A percentile compares a stretch with the other conserved stretches of the same genome.
Conservation (phyloP, 1,140 invertebrate genomes). For the Drosophila trapezifrons region DNA sequence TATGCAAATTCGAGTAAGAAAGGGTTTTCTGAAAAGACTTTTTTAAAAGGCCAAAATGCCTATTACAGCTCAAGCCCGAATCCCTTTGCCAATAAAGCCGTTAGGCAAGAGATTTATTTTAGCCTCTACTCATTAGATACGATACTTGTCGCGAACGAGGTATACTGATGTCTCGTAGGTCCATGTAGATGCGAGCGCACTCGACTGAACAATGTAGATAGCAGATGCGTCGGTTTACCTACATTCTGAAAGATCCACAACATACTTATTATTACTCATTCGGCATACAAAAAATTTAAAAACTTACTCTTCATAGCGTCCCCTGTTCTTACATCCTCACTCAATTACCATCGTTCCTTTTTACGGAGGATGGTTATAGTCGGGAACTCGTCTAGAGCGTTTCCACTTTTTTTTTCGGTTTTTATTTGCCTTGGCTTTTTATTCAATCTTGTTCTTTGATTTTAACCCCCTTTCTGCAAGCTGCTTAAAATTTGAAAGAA, state of each 20-base stretch:
- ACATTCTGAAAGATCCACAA: too few relatives aligned
- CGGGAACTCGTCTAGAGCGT: neutral
- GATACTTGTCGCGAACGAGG: neutral
- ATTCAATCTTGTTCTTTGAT: conserved; percentile 59
- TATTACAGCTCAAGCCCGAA: neutral
- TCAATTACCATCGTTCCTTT: neutral
- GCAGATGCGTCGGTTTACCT: too few relatives aligned
- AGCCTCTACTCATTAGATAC: neutral
- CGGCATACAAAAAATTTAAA: neutral
- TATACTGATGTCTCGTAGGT: neutral
- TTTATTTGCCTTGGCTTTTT: conserved; percentile 30
- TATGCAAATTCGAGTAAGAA: neutral
- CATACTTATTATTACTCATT: neutral
- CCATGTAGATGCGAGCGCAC: too few relatives aligned
- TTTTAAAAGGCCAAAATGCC: neutral
- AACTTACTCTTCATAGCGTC: too few relatives aligned
- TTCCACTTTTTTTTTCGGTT: conserved; percentile 3
- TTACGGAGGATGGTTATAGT: neutral
- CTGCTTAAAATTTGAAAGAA: conserved; percentile 57
- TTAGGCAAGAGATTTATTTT: conserved; percentile 54
- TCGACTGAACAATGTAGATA: too few relatives aligned
- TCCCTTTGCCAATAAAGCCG: conserved; percentile 66
- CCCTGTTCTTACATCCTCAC: neutral
- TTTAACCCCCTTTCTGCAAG: conserved; percentile 36
- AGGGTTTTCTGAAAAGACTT: neutral